Evolutionary conservation across 2,797 vertebrate genomes (phyloP), one percentile per base, ranked within the genome.

Genomic region (Heterohyrax brucei): DNA sequence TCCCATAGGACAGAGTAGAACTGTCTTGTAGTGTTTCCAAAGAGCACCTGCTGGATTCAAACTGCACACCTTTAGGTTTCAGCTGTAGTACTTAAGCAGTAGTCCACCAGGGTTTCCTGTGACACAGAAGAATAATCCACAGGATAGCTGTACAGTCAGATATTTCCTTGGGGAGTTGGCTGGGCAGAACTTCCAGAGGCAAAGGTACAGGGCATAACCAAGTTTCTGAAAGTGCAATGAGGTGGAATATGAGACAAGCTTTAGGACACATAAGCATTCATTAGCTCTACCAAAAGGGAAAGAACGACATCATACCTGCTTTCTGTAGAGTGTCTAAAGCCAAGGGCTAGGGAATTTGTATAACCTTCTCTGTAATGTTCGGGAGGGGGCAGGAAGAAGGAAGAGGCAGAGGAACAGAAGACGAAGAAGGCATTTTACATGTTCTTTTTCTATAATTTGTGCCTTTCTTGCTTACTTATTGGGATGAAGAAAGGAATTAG

Each of bases 401-500:
- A 61, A 21, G 33, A 18, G 33, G 59, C 72, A 87, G 76, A 89
- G 77, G 12, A 75, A 68, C 70, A 94, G 59, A 53, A 87, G 26
- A 13, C 16, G 39, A 39, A 86, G 79, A 91, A 82, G 9, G 39
- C 6, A 28, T 33, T 91, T 94, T 87, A 59, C n/a, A 50, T 48
- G 12, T 24, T 46, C 13, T 22, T 81, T 78, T 7, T 77, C 28
- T 83, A 53, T 79, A 86, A 62, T 85, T 64, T 78, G 80, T 12
- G 79, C 22, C 9, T 79, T 70, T 28, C 56, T 83, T 10, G 68
- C 5, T 85, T 24, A n/a, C 10, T 86, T 83, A 62, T 4, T 56
- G 19, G 56, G 89, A 95, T 59, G 21, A 92, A 91, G 26, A 84
- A 88, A 66, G 72, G 39, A 87, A 84, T 75, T 79, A 66, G 30